Base-by-base conservation (phyloP, 1,140 invertebrate genomes). In the Drosophila pseudoananassae region DNA sequence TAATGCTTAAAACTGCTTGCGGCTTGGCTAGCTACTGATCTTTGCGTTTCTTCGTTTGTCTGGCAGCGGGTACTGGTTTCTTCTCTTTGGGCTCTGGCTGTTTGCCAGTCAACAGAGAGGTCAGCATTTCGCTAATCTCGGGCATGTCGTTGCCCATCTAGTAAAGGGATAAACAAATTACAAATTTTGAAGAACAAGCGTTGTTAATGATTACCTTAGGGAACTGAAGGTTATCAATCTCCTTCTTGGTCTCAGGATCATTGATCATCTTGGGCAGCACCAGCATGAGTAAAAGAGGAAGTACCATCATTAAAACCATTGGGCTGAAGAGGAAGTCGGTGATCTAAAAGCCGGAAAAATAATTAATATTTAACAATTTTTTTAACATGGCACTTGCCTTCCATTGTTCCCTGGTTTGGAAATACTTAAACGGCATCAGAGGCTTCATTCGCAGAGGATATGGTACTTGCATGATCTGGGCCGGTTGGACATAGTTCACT, bases 271-370 rank as follows among this genome's bases (percentile, higher is more conserved):
- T 98, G 8, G 98, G 98, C 76, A 99, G 92, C 60, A 99, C 93
- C 95, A 99, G 96, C 70, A 99, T 97, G 0, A 99, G 91, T 1
- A 99, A 76, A 9, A 99, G 92, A 1, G 98, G 98, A 51, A 99
- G 89, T 23, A 99, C 95, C 98, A 99, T 99, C 96, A 99, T 99
- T 55, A 99, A 93, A 1, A 99, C 96, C 98, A 99, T 99, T 38
- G 98, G 98, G 93, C 97, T 99, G 89, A 99, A 97, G 1, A 99
- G 91, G 84, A 99, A 97, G 92, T 99, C 98, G 8, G 97, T 98
- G 5, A 97, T 93, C 89, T 92, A 14, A 2, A 12, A 7, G 17
- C 12, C 3, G 6, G 12, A 23, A 2, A 0, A 15, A 6, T 7
- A 23, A 10, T 5, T 1, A 10, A 20, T 17, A 3, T 14, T 20